A percentile compares a stretch with the other conserved stretches of the same genome.
phyloP scores from a whole-genome alignment of 2,113 vertebrate genomes.

The Monarcha castaneiventris region DNA sequence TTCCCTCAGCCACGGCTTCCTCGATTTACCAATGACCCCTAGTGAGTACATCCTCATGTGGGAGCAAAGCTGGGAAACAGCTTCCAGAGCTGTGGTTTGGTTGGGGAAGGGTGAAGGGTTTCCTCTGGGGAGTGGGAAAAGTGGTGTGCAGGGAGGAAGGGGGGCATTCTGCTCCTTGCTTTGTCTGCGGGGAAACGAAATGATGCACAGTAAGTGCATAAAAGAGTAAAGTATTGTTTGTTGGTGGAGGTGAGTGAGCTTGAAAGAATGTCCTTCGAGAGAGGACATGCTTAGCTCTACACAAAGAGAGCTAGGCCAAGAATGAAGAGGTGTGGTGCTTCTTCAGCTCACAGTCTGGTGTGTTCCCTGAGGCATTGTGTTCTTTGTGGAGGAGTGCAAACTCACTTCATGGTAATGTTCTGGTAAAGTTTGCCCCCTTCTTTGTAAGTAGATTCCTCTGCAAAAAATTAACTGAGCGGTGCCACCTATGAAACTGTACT shows the following conservation, averaged over 20 bases:
- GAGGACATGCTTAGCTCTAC: neutral
- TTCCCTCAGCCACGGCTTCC: constrained; percentile 84
- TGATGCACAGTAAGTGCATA: accelerated
- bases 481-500: neutral
- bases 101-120: neutral
- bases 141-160: neutral
- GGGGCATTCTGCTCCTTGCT: neutral
- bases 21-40: constrained; percentile 86
- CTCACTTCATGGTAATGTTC: neutral
- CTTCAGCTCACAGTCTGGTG: neutral
- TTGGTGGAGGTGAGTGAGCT: neutral
- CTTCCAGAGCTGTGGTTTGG: neutral
- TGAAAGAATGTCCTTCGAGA: neutral
- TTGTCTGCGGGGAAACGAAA: neutral
- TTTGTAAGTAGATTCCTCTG: neutral
- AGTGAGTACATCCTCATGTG: constrained; percentile 72
- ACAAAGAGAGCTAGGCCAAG: neutral
- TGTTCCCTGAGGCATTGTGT: neutral
- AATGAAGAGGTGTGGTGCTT: neutral
- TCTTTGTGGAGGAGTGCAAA: neutral
- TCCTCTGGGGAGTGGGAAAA: neutral
- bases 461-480: neutral
- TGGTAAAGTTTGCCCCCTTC: neutral
- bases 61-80: neutral
- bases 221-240: neutral